Evolutionary conservation across 2,888 invertebrate genomes (phyloP), one percentile per base, ranked within the genome.

Genomic region (Masnerella sp.): DNA sequence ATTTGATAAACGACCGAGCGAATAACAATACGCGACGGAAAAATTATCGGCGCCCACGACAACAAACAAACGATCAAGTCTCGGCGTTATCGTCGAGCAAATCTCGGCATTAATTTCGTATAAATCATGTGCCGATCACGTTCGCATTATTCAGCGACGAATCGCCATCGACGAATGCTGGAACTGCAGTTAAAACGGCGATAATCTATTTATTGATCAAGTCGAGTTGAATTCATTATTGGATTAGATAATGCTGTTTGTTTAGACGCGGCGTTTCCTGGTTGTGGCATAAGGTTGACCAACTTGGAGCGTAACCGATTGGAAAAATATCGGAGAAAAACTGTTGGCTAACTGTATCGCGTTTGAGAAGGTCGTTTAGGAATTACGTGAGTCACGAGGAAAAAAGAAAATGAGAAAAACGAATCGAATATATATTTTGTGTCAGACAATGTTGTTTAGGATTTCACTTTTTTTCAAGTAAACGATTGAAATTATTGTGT

Each of bases 51-150:
- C n/a, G 14, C 9, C 14, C 17, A 7, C 12, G 17, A 22, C 5
- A 36, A 51, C 14, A 51, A 51, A 42, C 12, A 40, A 18, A 34
- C 34, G 15, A 15, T 3, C 15, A 5, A 34, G 38, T 51, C 20
- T 30, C 45, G 42, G 5, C 45, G 36, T 54, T 64, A 54, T 64
- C 54, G 20, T 2, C 14, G 36, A 17, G 17, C 43, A 17, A 59
- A 52, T 62, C 62, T 42, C 7, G 25, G 34, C 15, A 40, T 52
- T 52, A 36, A 59, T 47, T 61, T 61, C 17, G 51, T 34, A 51
- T 51, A 51, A 51, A 51, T 62, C 43, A 62, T 30, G 38, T n/a
- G 34, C 32, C 25, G 32, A 43, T 49, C 40, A 49, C 49, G 49
- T 30, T 22, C 30, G 49, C 40, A 17, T 61, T 61, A 49, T 38